phyloP scores from a whole-genome alignment of 1,140 invertebrate genomes.

The Drosophila suzukii region DNA sequence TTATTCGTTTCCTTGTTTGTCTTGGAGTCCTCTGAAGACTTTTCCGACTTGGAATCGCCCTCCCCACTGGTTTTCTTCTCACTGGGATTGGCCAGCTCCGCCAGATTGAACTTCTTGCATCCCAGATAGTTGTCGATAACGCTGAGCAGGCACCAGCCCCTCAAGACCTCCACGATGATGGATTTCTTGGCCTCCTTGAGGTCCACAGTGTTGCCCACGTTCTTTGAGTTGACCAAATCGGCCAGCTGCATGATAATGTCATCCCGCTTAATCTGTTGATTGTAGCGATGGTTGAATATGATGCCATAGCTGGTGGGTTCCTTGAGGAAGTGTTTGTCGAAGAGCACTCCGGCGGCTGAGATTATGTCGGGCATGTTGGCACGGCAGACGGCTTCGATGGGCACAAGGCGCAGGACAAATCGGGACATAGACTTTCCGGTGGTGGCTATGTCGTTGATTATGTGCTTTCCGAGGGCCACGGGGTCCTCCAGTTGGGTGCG shows the following conservation, averaged over 20 bases:
- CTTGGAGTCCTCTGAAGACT: neutral
- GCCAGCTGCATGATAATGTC: conserved; percentile 90
- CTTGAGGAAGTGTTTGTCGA: conserved; percentile 90
- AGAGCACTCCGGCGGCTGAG: conserved; percentile 87
- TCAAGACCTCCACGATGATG: conserved; percentile 92
- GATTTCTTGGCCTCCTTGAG: conserved; percentile 91
- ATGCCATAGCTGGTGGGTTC: conserved; percentile 91
- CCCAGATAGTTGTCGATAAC: conserved; percentile 88
- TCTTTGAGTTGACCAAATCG: conserved; percentile 88
- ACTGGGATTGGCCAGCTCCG: conserved; percentile 66
- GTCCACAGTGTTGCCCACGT: conserved; percentile 90
- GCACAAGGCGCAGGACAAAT: conserved; percentile 91
- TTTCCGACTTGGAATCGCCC: conserved; percentile 13
- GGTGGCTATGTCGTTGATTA: conserved; percentile 89
- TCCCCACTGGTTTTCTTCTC: conserved; percentile 28
- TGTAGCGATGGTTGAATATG: conserved; percentile 92
- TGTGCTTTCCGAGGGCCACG: conserved; percentile 88
- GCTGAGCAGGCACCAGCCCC: conserved; percentile 87
- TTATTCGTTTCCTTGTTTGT: neutral
- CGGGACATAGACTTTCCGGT: conserved; percentile 89
- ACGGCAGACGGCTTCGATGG: conserved; percentile 92
- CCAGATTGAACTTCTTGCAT: conserved; percentile 90
- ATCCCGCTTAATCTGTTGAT: conserved; percentile 89
- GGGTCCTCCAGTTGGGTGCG: conserved; percentile 90
- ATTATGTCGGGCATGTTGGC: conserved; percentile 91